Percentiles rank a stretch among this genome's conserved stretches.
Evolutionary conservation across 2,113 vertebrate genomes (phyloP).

Genomic region (Tetrax tetrax): DNA sequence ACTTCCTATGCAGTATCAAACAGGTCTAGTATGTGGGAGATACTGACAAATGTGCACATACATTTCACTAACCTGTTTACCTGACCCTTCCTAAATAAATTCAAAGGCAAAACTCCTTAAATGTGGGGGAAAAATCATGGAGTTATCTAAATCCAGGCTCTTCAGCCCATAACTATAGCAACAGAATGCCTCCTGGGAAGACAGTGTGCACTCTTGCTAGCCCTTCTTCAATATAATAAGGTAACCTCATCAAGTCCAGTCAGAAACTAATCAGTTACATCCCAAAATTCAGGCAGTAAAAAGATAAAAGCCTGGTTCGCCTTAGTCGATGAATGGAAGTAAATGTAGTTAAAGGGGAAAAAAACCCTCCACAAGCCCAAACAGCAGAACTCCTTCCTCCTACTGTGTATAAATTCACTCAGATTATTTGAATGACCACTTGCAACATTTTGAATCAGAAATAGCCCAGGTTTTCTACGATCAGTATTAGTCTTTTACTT

Average conservation of each 20-base stretch:
- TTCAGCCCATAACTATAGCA: neutral
- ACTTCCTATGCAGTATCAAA: neutral
- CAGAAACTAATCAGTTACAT: conserved; percentile 22
- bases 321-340: neutral
- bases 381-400: neutral
- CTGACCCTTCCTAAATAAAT: neutral
- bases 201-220: neutral
- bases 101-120: neutral
- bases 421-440: neutral
- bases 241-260: neutral
- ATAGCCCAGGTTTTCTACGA: conserved; percentile 12
- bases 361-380: neutral
- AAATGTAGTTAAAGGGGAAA: neutral
- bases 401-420: neutral
- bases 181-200: neutral
- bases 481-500: conserved; percentile 22
- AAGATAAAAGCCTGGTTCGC: neutral
- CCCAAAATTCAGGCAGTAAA: neutral
- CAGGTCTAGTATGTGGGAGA: neutral
- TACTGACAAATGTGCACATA: neutral
- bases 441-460: conserved; percentile 22
- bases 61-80: neutral
- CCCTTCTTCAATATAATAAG: neutral
- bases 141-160: neutral
- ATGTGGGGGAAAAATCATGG: neutral